phyloP scores from a whole-genome alignment of 2,113 vertebrate species.

The Triplophysa siluroides region DNA sequence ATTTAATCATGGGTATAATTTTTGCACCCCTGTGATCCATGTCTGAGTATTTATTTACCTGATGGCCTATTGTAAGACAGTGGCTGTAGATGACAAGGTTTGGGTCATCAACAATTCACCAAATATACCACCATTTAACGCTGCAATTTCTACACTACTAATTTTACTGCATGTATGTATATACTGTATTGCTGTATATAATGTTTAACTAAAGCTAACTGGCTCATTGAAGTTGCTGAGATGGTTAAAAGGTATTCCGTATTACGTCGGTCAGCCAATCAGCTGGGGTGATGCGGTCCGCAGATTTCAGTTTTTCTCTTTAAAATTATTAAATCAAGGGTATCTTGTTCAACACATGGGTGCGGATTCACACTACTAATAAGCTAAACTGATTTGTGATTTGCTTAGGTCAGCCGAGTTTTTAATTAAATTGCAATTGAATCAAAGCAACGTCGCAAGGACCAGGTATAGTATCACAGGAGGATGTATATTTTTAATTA shows the following conservation, averaged over 20 bases:
- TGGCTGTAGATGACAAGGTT: neutral
- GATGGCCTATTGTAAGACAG: neutral
- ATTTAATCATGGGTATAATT: neutral
- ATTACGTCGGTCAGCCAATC: neutral
- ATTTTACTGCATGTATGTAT: no score
- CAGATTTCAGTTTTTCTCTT: constrained; percentile 7
- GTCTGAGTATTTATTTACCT: neutral
- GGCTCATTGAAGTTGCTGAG: neutral
- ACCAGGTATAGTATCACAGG: constrained; percentile 58
- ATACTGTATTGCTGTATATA: no score
- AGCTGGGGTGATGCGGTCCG: neutral
- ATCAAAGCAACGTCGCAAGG: constrained; percentile 63
- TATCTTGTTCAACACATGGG: constrained; percentile 6
- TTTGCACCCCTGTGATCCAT: neutral
- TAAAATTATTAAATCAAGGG: constrained; percentile 30
- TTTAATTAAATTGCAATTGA: constrained; percentile 72
- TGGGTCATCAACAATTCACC: neutral
- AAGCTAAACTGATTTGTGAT: constrained; percentile 70
- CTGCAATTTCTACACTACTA: no score
- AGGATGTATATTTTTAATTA: constrained; percentile 75
- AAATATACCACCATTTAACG: no score
- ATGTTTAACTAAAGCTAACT: neutral
- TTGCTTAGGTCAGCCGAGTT: constrained; percentile 73
- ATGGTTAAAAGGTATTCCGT: neutral
- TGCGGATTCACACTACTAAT: constrained; percentile 63